These are phyloP conservation scores for Drosophila recens DNA, from an alignment of 2,888 invertebrate species.

Conservation along the genomic window DNA sequence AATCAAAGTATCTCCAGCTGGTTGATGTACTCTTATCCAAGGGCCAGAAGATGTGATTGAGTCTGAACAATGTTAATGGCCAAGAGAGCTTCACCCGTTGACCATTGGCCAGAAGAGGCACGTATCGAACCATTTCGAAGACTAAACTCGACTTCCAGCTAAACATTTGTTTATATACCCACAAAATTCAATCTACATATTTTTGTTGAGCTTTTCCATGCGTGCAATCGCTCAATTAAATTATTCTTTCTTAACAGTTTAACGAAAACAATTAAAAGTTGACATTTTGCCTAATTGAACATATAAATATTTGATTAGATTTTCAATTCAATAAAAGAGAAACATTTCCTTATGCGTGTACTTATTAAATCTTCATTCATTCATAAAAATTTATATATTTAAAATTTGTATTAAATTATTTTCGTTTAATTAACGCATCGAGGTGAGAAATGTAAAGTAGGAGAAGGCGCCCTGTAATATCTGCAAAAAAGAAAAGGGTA, in stretches of 20 bases:
- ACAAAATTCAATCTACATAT: constrained; percentile 22
- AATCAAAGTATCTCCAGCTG: constrained; percentile 45
- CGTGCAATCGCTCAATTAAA: constrained; percentile 72
- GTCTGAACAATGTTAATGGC: constrained; percentile 64
- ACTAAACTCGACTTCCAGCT: constrained; percentile 28
- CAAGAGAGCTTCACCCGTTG: constrained; percentile 62
- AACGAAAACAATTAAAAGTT: constrained; percentile 58
- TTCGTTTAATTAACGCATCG: constrained; percentile 56
- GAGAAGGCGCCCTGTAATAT: constrained; percentile 78
- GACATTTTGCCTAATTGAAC: constrained; percentile 48
- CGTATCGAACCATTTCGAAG: constrained; percentile 64
- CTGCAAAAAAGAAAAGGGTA: constrained; percentile 40
- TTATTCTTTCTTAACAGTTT: constrained; percentile 45
- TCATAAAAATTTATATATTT: neutral
- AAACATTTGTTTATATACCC: constrained; percentile 45
- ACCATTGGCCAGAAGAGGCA: constrained; percentile 68
- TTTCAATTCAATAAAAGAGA: constrained; percentile 7
- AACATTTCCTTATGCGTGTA: neutral
- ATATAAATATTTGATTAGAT: constrained; percentile 49
- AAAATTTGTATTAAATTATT: neutral
- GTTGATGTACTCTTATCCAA: constrained; percentile 55
- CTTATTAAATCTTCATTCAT: neutral
- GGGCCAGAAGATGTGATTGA: constrained; percentile 76
- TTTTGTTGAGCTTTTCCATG: constrained; percentile 63
- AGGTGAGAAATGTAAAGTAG: constrained; percentile 81